Evolutionary conservation across 2,113 vertebrate genomes (phyloP).

Genomic region (Odontesthes bonariensis): DNA sequence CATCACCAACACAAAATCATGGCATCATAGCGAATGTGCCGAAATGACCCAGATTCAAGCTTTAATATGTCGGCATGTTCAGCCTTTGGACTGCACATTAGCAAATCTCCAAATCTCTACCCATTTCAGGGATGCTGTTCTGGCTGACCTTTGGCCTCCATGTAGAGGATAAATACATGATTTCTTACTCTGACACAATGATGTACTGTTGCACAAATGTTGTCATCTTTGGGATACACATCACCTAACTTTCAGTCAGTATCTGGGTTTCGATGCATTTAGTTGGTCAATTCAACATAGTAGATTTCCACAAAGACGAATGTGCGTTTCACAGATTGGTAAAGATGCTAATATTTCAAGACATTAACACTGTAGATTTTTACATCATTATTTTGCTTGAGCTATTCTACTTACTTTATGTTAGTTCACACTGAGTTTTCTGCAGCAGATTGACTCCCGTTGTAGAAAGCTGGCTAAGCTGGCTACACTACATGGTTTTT

Average conservation of each 20-base stretch:
- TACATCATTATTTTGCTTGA: neutral
- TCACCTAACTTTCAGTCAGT: neutral
- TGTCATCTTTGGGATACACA: neutral
- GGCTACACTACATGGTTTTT: too few species aligned
- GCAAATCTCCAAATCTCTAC: constrained; percentile 54
- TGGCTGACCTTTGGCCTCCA: constrained; percentile 43
- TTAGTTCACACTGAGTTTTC: constrained; percentile 14
- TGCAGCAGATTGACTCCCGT: neutral
- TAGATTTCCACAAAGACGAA: too few species aligned
- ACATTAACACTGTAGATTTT: too few species aligned
- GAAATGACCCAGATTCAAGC: constrained; percentile 55
- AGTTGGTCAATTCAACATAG: neutral
- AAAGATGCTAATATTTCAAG: neutral
- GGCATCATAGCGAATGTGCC: constrained; percentile 3
- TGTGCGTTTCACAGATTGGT: too few species aligned
- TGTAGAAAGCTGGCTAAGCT: too few species aligned
- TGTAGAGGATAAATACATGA: constrained; percentile 34
- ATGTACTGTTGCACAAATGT: constrained; percentile 8
- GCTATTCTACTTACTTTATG: neutral
- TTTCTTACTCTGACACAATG: constrained; percentile 22
- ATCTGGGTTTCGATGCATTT: too few species aligned
- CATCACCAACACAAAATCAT: neutral
- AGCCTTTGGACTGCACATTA: constrained; percentile 39
- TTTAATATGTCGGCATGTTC: constrained; percentile 38
- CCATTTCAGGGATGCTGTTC: constrained; percentile 23